phyloP scores from a whole-genome alignment of 2,888 invertebrate species.

The Sipunculus nudus region DNA sequence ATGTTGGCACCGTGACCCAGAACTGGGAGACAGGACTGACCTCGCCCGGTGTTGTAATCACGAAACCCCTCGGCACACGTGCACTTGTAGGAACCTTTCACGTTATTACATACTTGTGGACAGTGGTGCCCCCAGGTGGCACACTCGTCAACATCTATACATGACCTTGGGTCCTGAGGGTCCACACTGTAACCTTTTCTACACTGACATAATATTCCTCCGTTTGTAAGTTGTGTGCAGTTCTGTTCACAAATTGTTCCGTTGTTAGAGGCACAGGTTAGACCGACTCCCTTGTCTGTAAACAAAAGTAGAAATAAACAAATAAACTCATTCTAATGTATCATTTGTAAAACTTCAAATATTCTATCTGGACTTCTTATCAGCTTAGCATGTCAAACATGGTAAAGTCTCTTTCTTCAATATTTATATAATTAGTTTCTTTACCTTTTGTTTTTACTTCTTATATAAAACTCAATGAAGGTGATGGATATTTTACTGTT shows the following conservation, averaged over 20 bases:
- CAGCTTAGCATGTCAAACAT: too few species aligned
- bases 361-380: too few species aligned
- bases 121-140: constrained; percentile 81
- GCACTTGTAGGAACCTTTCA: constrained; percentile 90
- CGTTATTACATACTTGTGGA: constrained; percentile 90
- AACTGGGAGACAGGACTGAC: constrained; percentile 13
- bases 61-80: constrained; percentile 74
- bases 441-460: too few species aligned
- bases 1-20: constrained; percentile 34
- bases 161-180: constrained; percentile 46
- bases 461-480: too few species aligned
- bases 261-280: constrained; percentile 49
- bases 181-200: constrained; percentile 46
- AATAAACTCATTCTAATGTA: too few species aligned
- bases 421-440: too few species aligned
- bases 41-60: constrained; percentile 44
- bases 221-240: constrained; percentile 81
- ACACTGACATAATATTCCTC: constrained; percentile 90
- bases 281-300: constrained; percentile 42
- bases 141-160: constrained; percentile 88
- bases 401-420: too few species aligned
- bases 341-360: too few species aligned
- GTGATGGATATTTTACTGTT: too few species aligned
- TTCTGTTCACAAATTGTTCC: constrained; percentile 94
- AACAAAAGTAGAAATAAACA: background rate